These are phyloP conservation scores for Drosophila sulfurigaster DNA, from an alignment of 1,140 invertebrate species.

Conservation along the genomic window DNA sequence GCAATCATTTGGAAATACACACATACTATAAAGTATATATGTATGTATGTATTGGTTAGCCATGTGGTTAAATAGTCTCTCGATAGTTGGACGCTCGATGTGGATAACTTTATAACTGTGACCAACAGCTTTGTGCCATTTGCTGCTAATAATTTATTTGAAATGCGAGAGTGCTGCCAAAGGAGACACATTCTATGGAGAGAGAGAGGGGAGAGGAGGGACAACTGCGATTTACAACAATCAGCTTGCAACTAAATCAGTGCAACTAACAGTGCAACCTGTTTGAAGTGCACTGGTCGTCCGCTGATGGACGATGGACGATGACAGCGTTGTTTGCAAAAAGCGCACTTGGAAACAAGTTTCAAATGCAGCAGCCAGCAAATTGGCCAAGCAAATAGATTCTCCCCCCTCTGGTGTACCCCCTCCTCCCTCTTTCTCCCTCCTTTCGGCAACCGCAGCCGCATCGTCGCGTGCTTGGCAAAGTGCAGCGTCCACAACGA, in stretches of 20 bases:
- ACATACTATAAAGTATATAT: conserved; percentile 42
- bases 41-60: conserved; percentile 54
- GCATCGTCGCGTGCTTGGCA: conserved; percentile 46
- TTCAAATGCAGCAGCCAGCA: conserved; percentile 61
- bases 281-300: conserved; percentile 42
- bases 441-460: conserved; percentile 2
- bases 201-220: background rate
- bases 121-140: conserved; percentile 50
- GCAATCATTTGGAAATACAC: conserved; percentile 76
- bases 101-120: conserved; percentile 36
- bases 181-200: background rate
- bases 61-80: conserved; percentile 28
- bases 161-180: conserved; percentile 26
- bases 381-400: conserved; percentile 65
- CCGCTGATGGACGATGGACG: conserved; percentile 1
- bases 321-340: conserved; percentile 27
- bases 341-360: conserved; percentile 54
- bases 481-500: conserved; percentile 51
- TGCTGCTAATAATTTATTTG: conserved; percentile 66
- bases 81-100: too few species aligned
- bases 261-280: conserved; percentile 82
- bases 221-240: conserved; percentile 60
- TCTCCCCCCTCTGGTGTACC: conserved; percentile 1
- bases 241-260: conserved; percentile 68
- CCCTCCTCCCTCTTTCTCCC: background rate